Conservation (phyloP, 2,888 invertebrate genomes). For the Idaea straminata region DNA sequence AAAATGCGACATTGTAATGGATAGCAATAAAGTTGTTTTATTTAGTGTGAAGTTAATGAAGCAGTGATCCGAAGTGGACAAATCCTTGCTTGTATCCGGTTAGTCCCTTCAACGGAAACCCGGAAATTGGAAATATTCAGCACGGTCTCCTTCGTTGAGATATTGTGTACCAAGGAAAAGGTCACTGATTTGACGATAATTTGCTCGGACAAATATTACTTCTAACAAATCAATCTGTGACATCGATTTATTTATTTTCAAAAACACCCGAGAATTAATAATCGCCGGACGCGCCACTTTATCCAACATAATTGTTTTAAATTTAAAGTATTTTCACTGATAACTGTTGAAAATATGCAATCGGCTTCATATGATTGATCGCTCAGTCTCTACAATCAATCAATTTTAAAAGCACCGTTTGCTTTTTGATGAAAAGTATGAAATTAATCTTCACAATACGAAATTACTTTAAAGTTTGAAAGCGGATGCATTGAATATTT, state of each 20-base stretch:
- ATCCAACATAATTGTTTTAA: conserved; percentile 23
- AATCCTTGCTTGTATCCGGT: conserved; percentile 61
- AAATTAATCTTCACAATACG: background rate
- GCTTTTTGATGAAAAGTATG: background rate
- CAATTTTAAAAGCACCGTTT: background rate
- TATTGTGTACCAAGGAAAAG: conserved; percentile 36
- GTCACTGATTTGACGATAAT: conserved; percentile 15
- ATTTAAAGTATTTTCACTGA: background rate
- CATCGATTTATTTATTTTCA: background rate
- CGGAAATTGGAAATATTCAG: conserved; percentile 61
- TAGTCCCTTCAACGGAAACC: conserved; percentile 52
- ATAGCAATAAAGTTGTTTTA: conserved; percentile 2
- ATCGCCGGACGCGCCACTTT: background rate
- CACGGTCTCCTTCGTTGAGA: conserved; percentile 37
- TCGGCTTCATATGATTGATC: background rate
- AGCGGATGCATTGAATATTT: background rate
- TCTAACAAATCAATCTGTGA: background rate
- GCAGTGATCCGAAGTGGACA: conserved; percentile 57
- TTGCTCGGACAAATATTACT: background rate
- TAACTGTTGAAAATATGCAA: background rate
- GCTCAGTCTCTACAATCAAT: background rate
- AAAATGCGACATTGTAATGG: too few relatives aligned
- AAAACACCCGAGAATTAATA: background rate
- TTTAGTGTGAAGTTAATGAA: conserved; percentile 31
- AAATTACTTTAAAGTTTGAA: background rate